Conservation (phyloP, 2,113 vertebrate genomes). For the Callipepla squamata region DNA sequence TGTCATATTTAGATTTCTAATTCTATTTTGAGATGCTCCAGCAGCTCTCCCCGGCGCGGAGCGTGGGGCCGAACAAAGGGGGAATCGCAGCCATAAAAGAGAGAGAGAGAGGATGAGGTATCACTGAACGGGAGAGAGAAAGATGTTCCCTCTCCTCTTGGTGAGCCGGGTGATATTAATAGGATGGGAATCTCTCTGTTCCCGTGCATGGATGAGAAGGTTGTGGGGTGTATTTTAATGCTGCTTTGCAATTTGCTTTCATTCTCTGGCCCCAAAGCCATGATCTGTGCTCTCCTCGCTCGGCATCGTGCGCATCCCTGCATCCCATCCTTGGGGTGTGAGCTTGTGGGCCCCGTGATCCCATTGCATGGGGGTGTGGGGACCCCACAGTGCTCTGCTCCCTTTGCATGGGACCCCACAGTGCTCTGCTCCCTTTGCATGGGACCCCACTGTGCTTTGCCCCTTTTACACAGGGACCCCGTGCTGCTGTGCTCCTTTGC, state of each 20-base stretch:
- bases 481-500: too few relatives aligned
- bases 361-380: not conserved
- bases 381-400: not conserved
- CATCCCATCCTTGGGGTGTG: not conserved
- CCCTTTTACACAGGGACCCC: too few relatives aligned
- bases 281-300: not conserved
- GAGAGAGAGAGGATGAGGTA: not conserved
- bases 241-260: not conserved
- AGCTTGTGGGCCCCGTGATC: not conserved
- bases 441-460: too few relatives aligned
- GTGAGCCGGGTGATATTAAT: not conserved
- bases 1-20: slow-evolving; percentile 42
- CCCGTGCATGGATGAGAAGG: not conserved
- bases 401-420: too few relatives aligned
- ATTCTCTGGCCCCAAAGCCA: not conserved
- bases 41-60: not conserved
- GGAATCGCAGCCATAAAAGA: not conserved
- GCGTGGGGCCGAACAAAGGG: not conserved
- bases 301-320: fast-evolving
- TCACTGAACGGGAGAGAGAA: not conserved
- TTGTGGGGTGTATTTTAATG: too few relatives aligned
- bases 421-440: too few relatives aligned
- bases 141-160: not conserved
- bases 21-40: slow-evolving; percentile 27
- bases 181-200: not conserved